A percentile compares a stretch with the other conserved stretches of the same genome.
These are phyloP conservation scores for Lasaia peninsularis DNA, from an alignment of 1,140 invertebrate genomes.

Conservation along the genomic window DNA sequence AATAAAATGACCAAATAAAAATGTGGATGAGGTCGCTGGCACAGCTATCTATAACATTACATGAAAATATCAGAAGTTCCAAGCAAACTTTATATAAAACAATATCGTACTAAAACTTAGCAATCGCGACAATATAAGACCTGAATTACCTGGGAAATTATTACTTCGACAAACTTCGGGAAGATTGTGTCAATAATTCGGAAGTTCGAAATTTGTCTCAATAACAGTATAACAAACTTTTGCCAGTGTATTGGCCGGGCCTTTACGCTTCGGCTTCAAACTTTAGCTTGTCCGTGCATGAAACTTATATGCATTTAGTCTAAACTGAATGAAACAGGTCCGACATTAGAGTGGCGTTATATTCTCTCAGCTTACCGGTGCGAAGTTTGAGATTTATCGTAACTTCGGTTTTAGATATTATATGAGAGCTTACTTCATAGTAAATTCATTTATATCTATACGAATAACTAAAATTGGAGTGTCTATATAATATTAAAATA, in stretches of 20 bases:
- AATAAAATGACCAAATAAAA: too few relatives aligned
- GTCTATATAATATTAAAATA: neutral
- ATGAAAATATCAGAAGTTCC: too few relatives aligned
- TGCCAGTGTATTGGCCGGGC: conserved; percentile 4
- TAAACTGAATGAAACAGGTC: conserved; percentile 6
- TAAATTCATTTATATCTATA: too few relatives aligned
- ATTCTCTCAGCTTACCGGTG: neutral
- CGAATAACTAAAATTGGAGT: neutral
- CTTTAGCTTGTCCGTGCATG: conserved; percentile 14
- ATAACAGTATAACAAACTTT: conserved; percentile 28
- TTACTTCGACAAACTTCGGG: neutral
- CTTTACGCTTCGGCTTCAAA: conserved; percentile 4
- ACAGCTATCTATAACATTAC: too few relatives aligned
- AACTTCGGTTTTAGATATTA: neutral
- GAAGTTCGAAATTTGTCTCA: conserved; percentile 29
- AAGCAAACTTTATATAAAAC: neutral
- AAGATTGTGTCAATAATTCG: conserved; percentile 29
- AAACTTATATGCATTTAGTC: conserved; percentile 15
- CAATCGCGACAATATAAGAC: neutral
- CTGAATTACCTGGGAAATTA: conserved; percentile 1
- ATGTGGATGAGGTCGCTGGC: too few relatives aligned
- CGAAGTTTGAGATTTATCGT: neutral
- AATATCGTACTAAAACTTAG: neutral
- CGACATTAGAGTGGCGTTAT: conserved; percentile 6
- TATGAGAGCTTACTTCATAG: neutral